A percentile compares a stretch with the other conserved stretches of the same genome.
These are phyloP conservation scores for Rhaphigaster nebulosa DNA, from an alignment of 2,888 invertebrate genomes.

Conservation along the genomic window DNA sequence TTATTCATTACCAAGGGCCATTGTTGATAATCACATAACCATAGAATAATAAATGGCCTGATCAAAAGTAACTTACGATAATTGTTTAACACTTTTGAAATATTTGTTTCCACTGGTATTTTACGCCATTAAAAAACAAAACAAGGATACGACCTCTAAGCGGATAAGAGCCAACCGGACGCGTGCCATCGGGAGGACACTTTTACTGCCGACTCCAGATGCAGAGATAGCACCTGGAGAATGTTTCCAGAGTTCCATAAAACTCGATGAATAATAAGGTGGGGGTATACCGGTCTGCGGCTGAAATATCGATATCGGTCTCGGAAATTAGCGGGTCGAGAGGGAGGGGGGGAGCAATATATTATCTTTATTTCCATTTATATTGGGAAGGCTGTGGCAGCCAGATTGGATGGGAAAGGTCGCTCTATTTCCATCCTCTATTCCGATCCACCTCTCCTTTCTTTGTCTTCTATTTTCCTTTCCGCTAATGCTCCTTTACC, in stretches of 20 bases:
- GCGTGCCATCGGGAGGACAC: constrained; percentile 38
- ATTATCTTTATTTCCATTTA: constrained; percentile 57
- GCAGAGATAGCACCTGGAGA: constrained; percentile 30
- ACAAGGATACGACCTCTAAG: not conserved
- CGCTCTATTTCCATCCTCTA: constrained; percentile 52
- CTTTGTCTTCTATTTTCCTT: constrained; percentile 47
- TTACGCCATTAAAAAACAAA: not conserved
- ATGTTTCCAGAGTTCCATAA: constrained; percentile 41
- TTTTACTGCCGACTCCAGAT: constrained; percentile 14
- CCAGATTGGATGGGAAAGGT: constrained; percentile 44
- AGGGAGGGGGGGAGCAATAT: not conserved
- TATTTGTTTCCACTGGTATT: not conserved
- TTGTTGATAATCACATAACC: not conserved
- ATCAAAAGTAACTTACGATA: not conserved
- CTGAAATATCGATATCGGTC: constrained; percentile 50
- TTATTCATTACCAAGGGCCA: not conserved
- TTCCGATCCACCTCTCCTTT: constrained; percentile 2
- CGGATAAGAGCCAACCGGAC: constrained; percentile 14
- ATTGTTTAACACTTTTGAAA: not conserved
- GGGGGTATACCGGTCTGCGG: constrained; percentile 11
- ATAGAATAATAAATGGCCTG: not conserved
- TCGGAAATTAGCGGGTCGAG: constrained; percentile 47
- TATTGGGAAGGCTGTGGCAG: constrained; percentile 48
- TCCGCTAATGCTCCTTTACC: constrained; percentile 38
- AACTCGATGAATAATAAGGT: constrained; percentile 42